Conservation (phyloP, 1,140 invertebrate genomes). For the Drosophila repleta region DNA sequence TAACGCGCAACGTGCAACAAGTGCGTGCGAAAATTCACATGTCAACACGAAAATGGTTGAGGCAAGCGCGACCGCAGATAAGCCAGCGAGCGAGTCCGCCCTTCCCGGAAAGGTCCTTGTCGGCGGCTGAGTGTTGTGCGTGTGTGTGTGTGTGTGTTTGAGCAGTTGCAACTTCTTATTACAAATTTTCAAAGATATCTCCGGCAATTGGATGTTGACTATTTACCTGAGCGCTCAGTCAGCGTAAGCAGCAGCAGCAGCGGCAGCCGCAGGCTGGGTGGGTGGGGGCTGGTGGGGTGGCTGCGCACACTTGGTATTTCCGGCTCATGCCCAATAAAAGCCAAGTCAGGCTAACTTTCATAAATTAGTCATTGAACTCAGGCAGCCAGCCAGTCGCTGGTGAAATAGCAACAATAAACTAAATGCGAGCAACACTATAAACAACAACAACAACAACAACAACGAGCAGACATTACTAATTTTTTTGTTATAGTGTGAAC, state of each 20-base stretch:
- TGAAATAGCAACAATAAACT: slow-evolving; percentile 54
- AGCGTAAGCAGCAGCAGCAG: neutral
- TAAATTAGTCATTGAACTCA: slow-evolving; percentile 78
- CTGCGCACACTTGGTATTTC: slow-evolving; percentile 38
- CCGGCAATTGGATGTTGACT: slow-evolving; percentile 26
- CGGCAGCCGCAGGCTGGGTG: too few relatives aligned
- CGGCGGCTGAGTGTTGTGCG: too few relatives aligned
- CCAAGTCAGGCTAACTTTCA: slow-evolving; percentile 70
- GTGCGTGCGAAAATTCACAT: slow-evolving; percentile 64
- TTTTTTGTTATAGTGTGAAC: slow-evolving; percentile 74
- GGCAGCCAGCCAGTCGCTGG: slow-evolving; percentile 22
- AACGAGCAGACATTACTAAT: slow-evolving; percentile 56
- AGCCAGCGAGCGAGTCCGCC: slow-evolving; percentile 9
- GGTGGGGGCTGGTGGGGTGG: neutral
- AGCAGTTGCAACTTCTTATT: slow-evolving; percentile 20
- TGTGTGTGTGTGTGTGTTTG: too few relatives aligned
- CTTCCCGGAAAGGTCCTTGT: slow-evolving; percentile 56
- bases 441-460: slow-evolving; percentile 36
- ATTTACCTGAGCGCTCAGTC: slow-evolving; percentile 25
- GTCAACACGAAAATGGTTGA: slow-evolving; percentile 51
- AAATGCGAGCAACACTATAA: slow-evolving; percentile 59
- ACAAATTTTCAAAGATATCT: slow-evolving; percentile 8
- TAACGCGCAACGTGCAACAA: slow-evolving; percentile 33
- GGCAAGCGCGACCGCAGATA: slow-evolving; percentile 33
- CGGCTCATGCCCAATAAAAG: slow-evolving; percentile 40